A percentile compares a stretch with the other conserved stretches of the same genome.
phyloP scores from a whole-genome alignment of 2,113 vertebrate genomes.

The Brachyhypopomus occidentalis region DNA sequence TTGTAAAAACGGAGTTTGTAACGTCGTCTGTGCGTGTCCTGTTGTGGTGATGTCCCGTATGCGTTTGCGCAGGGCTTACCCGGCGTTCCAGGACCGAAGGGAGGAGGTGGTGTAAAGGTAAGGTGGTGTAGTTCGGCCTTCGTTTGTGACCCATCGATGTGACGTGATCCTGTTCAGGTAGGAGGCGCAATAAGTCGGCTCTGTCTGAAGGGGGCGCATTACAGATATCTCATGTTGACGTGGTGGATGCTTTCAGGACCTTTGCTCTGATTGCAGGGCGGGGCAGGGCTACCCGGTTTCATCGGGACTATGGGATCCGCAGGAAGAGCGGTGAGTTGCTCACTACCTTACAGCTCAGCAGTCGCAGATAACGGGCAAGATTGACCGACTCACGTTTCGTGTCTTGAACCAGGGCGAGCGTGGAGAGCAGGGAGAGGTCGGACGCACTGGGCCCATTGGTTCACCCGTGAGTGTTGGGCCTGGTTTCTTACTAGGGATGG shows the following conservation, averaged over 20 bases:
- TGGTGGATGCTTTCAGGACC: not conserved
- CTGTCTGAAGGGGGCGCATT: no score
- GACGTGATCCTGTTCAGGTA: no score
- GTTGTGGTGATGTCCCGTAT: not conserved
- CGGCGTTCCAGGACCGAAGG: constrained; percentile 86
- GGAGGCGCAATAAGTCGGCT: no score
- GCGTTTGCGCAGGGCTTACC: constrained; percentile 84
- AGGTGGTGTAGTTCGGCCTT: constrained; percentile 11
- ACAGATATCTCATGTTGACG: no score
- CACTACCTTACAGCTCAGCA: not conserved
- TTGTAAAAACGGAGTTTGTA: not conserved
- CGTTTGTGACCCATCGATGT: not conserved
- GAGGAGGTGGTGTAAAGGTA: constrained; percentile 86
- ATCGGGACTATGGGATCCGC: constrained; percentile 87
- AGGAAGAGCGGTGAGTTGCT: constrained; percentile 84
- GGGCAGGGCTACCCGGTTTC: constrained; percentile 78
- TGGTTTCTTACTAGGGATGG: no score
- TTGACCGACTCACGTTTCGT: constrained; percentile 19
- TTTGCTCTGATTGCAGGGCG: constrained; percentile 75
- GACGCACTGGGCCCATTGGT: constrained; percentile 84
- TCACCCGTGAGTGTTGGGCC: constrained; percentile 79
- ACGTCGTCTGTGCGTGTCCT: not conserved
- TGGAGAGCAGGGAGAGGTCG: constrained; percentile 86
- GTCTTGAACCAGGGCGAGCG: constrained; percentile 81
- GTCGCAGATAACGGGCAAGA: not conserved